Evolutionary conservation across 2,113 vertebrate genomes (phyloP).

Genomic region (Crotophaga sulcirostris): DNA sequence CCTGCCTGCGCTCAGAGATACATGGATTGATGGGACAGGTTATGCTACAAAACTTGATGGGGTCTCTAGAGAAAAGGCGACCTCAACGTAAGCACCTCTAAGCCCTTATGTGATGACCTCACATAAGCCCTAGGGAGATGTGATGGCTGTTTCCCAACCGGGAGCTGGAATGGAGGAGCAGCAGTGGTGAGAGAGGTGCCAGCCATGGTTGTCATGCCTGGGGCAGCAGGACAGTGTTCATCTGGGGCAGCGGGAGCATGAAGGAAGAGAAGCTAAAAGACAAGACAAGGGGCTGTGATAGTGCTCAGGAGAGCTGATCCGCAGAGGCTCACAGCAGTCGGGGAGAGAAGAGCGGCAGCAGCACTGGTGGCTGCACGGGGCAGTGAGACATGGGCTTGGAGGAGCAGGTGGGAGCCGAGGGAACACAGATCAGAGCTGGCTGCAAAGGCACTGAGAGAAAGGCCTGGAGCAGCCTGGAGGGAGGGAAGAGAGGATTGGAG

Average conservation of each 20-base stretch:
- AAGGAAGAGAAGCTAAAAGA: neutral
- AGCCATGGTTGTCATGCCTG: rapidly evolving
- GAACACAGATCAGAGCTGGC: neutral
- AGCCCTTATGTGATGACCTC: no score
- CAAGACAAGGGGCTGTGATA: neutral
- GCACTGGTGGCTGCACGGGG: neutral
- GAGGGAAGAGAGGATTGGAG: neutral
- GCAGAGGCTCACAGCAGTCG: rapidly evolving
- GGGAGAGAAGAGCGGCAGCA: rapidly evolving
- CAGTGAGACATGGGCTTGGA: rapidly evolving
- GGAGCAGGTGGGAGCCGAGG: neutral
- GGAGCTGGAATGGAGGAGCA: neutral
- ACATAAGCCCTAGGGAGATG: neutral
- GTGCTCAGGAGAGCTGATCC: rapidly evolving
- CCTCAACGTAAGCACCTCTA: neutral
- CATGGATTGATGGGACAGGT: neutral
- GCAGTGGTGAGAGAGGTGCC: rapidly evolving
- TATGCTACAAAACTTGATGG: neutral
- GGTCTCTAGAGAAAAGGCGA: neutral
- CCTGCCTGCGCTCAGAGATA: neutral
- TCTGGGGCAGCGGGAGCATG: rapidly evolving
- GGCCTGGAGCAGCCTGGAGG: constrained; percentile 30
- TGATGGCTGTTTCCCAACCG: neutral
- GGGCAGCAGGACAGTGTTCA: neutral
- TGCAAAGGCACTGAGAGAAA: neutral